Conservation (phyloP, 2,113 vertebrate species). For the Castor canadensis region DNA sequence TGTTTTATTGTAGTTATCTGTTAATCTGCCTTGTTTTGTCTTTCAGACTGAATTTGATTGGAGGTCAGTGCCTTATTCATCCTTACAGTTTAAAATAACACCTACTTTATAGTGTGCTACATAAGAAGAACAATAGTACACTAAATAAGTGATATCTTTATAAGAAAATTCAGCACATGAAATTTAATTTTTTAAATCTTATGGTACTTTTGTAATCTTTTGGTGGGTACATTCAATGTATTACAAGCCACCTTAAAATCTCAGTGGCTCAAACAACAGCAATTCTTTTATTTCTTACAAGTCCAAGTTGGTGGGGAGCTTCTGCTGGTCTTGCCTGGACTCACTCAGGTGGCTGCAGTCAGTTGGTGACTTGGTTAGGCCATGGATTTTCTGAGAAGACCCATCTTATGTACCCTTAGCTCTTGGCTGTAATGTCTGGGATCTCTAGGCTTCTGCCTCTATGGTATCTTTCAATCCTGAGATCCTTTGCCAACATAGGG, state of each 20-base stretch:
- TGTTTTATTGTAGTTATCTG: neutral
- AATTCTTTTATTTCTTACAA: neutral
- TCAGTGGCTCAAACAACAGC: neutral
- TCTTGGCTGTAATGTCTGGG: neutral
- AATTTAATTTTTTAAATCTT: conserved; percentile 17
- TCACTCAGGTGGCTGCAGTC: neutral
- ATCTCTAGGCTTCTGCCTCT: neutral
- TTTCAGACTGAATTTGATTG: conserved; percentile 6
- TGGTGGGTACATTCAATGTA: neutral
- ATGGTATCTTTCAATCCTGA: neutral
- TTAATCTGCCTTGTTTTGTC: conserved; percentile 5
- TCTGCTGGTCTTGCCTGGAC: neutral
- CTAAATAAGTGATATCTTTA: neutral
- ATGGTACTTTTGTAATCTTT: neutral
- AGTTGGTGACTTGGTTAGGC: neutral
- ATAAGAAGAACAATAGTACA: neutral
- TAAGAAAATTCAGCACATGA: neutral
- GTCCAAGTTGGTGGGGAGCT: neutral
- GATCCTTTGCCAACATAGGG: neutral
- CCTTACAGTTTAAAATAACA: neutral
- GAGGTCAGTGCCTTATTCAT: neutral
- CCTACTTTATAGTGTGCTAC: neutral
- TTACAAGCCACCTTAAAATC: neutral
- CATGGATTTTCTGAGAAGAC: neutral
- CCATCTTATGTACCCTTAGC: neutral